Evolutionary conservation across 2,113 vertebrate species (phyloP).

Genomic region (Corythoichthys intestinalis): DNA sequence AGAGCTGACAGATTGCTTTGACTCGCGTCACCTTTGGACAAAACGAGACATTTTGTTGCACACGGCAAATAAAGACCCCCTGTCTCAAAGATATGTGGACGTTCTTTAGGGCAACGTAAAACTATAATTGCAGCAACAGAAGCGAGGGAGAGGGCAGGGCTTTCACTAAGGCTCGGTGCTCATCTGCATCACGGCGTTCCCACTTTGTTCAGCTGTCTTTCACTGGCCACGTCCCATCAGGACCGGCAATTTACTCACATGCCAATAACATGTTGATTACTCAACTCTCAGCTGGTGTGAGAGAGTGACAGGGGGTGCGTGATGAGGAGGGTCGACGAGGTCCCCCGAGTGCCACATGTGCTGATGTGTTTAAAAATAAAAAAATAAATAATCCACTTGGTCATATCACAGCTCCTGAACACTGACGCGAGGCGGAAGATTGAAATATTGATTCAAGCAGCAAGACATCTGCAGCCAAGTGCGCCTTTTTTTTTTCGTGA

Average conservation of each 20-base stretch:
- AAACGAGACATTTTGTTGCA: conserved; percentile 18
- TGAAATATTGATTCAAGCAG: conserved; percentile 31
- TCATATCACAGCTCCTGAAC: conserved; percentile 27
- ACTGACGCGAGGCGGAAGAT: conserved; percentile 17
- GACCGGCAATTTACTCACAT: conserved; percentile 54
- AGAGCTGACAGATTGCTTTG: conserved; percentile 34
- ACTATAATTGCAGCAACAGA: conserved; percentile 18
- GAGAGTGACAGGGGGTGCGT: background rate
- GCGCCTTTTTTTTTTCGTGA: background rate
- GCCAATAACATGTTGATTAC: conserved; percentile 52
- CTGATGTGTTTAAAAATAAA: conserved; percentile 18
- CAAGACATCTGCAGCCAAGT: conserved; percentile 15
- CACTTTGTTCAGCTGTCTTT: conserved; percentile 45
- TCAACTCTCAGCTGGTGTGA: conserved; percentile 41
- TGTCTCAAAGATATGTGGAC: conserved; percentile 1
- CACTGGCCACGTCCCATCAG: conserved; percentile 40
- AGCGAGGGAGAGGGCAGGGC: conserved; percentile 8
- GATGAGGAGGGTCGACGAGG: conserved; percentile 1
- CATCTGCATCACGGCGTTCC: conserved; percentile 18
- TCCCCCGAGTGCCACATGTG: conserved; percentile 32
- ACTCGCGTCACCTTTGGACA: conserved; percentile 28
- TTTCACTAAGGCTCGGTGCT: conserved; percentile 44
- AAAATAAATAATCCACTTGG: conserved; percentile 27
- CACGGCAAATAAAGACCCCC: conserved; percentile 5
- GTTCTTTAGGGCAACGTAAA: conserved; percentile 22